These are phyloP conservation scores for Anthopleura sola DNA, from an alignment of 64 coral and sea anemone genomes.

Conservation along the genomic window DNA sequence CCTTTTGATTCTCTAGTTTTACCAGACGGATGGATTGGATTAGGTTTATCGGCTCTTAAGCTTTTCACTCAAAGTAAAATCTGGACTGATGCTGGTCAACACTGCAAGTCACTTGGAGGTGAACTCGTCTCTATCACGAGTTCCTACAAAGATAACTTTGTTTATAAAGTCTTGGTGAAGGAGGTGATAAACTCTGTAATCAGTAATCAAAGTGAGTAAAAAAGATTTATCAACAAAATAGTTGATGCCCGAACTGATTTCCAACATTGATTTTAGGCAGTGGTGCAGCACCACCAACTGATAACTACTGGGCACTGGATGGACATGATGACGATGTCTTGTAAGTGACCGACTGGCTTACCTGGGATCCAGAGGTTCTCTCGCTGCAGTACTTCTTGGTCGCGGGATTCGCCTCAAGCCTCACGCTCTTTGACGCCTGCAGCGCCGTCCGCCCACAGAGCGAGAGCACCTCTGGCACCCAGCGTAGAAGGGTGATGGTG, in stretches of 20 bases:
- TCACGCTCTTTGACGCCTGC: no score
- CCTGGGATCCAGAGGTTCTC: no score
- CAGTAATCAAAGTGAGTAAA: neutral
- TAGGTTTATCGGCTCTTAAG: neutral
- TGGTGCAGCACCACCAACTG: neutral
- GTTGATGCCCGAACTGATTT: neutral
- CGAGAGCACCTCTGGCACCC: no score
- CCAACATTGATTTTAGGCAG: neutral
- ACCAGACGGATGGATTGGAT: neutral
- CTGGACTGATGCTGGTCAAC: neutral
- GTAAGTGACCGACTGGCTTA: neutral
- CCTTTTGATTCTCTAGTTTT: neutral
- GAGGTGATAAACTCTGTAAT: neutral
- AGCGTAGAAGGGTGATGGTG: no score
- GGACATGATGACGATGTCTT: neutral
- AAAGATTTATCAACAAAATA: neutral
- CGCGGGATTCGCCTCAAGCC: no score
- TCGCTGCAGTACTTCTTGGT: no score
- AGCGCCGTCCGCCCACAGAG: no score
- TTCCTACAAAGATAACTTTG: constrained; percentile 4
- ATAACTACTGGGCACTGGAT: constrained; percentile 4
- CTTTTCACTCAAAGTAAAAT: neutral
- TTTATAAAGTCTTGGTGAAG: neutral
- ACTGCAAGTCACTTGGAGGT: neutral
- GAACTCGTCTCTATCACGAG: neutral